Evolutionary conservation across 2,888 invertebrate genomes (phyloP), one percentile per base, ranked within the genome.

Genomic region (Drosophila lacicola): DNA sequence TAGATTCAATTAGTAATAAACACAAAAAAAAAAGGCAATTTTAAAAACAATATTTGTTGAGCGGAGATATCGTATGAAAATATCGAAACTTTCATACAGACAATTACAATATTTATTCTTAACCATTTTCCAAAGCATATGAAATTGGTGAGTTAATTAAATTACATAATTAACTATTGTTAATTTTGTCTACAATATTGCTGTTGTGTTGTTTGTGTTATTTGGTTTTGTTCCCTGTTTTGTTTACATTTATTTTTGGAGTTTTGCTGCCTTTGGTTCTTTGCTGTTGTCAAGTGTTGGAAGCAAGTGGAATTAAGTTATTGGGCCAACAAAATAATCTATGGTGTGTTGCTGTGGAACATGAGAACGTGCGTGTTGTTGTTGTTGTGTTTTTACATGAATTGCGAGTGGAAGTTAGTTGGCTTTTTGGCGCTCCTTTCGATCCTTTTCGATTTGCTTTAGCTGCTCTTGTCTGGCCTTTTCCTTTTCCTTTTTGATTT

Each of bases 401-500:
- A 4, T 11, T 10, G 42, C 17, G 19, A 17, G 4, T 2, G 14
- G 5, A 19, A 37, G 29, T 25, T 6, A 37, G 9, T 19, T 46
- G 17, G 8, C 1, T 14, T 54, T 71, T 47, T 51, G 45, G 17
- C 63, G 60, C 37, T 79, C 57, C 42, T 79, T 79, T 49, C 70
- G 73, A 34, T 74, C 63, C 58, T 74, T 74, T 1, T 68, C 62
- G 5, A 45, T 49, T 66, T 71, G 45, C 13, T 65, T 58, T 13
- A 77, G 67, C 8, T n/a, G 33, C 56, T 77, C 70, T 8, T 46
- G n/a, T 49, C 63, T 14, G 54, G 54, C 46, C 50, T 63, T 44
- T 14, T 67, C 62, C 41, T 71, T 69, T 44, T 82, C 74, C 63
- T 65, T 67, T 4, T 42, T 63, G 1, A 29, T 9, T 29, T 74